Percentiles rank a stretch among this genome's conserved stretches.
These are phyloP conservation scores for Crypturellus undulatus DNA, from an alignment of 2,113 vertebrate species.

Conservation along the genomic window DNA sequence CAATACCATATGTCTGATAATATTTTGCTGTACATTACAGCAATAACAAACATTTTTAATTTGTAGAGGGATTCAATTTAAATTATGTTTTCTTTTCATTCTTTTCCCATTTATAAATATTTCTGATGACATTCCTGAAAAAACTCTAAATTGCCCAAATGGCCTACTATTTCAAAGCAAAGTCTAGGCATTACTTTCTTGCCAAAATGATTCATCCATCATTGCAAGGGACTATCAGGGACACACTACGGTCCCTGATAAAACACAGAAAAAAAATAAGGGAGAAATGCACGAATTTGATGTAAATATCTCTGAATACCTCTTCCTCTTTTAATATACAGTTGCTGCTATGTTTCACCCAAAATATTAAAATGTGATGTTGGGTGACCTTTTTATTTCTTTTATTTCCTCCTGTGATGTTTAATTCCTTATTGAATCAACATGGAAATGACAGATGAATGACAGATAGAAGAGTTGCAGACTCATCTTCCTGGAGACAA, in stretches of 20 bases:
- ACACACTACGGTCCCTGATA: background rate
- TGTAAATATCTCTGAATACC: background rate
- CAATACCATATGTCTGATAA: slow-evolving; percentile 63
- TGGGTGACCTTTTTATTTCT: background rate
- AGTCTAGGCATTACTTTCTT: background rate
- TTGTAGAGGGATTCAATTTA: slow-evolving; percentile 35
- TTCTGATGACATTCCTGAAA: slow-evolving; percentile 34
- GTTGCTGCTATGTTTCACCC: background rate
- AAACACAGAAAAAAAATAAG: background rate
- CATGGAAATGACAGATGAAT: background rate
- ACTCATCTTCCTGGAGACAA: background rate
- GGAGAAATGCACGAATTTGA: background rate
- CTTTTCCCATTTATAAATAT: slow-evolving; percentile 44
- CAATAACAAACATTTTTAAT: slow-evolving; percentile 51
- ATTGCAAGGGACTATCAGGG: background rate
- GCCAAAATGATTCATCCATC: background rate
- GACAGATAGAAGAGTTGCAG: background rate
- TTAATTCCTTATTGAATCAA: background rate
- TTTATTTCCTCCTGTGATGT: background rate
- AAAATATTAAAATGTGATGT: background rate
- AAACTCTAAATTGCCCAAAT: background rate
- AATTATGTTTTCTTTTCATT: slow-evolving; percentile 46
- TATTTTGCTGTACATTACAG: slow-evolving; percentile 49
- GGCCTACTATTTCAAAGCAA: background rate
- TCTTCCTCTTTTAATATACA: background rate